A percentile compares a stretch with the other conserved stretches of the same genome.
Evolutionary conservation across 1,140 invertebrate species (phyloP).

Genomic region (Hyles euphorbiae): DNA sequence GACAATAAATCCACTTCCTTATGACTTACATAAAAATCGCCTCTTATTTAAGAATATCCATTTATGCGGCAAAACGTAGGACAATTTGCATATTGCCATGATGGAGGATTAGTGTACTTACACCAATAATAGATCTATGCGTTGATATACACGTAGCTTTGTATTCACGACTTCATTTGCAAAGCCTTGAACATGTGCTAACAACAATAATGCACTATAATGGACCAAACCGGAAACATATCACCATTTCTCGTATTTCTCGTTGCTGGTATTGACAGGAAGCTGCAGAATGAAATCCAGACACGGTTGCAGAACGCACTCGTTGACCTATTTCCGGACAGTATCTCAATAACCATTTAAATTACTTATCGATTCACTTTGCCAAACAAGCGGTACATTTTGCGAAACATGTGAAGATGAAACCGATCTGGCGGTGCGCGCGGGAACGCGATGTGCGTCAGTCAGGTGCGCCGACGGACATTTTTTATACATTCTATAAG

Average conservation of each 20-base stretch:
- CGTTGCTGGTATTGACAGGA: conserved; percentile 24
- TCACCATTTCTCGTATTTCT: conserved; percentile 9
- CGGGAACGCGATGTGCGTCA: conserved; percentile 4
- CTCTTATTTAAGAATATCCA: no score
- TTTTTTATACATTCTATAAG: no score
- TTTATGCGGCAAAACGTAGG: no score
- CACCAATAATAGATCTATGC: no score
- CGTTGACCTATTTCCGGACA: conserved; percentile 25
- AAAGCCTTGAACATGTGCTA: no score
- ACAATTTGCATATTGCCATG: no score
- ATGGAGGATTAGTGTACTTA: no score
- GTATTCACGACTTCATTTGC: no score
- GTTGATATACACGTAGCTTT: no score
- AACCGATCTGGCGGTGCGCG: conserved; percentile 1
- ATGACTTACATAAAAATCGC: no score
- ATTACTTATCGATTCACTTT: conserved; percentile 20
- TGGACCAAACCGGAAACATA: background rate
- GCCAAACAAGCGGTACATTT: conserved; percentile 3
- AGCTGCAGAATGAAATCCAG: conserved; percentile 15
- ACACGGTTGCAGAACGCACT: conserved; percentile 16
- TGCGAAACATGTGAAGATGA: conserved; percentile 2
- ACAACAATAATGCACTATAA: no score
- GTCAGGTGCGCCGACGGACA: background rate
- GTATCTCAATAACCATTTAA: conserved; percentile 19
- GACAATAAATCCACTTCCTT: no score